Evolutionary conservation across 2,888 invertebrate genomes (phyloP).

Genomic region (Endomychus coccineus): DNA sequence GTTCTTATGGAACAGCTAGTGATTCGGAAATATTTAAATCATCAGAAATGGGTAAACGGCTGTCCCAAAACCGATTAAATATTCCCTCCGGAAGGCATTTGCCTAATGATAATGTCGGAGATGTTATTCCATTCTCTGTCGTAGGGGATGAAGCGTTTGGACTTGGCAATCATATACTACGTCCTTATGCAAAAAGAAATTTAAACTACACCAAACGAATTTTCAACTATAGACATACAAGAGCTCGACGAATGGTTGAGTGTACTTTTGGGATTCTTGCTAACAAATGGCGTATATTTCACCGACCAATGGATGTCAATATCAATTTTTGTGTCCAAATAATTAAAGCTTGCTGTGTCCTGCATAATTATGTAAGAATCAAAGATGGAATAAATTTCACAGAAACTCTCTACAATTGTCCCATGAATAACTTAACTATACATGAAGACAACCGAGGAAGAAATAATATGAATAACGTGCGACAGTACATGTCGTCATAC

Average conservation of each 20-base stretch:
- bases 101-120: slow-evolving; percentile 25
- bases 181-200: slow-evolving; percentile 28
- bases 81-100: slow-evolving; percentile 24
- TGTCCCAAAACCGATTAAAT: slow-evolving; percentile 20
- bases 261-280: slow-evolving; percentile 29
- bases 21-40: slow-evolving; percentile 28
- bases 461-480: slow-evolving; percentile 20
- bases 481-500: slow-evolving; percentile 18
- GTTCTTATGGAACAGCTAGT: slow-evolving; percentile 24
- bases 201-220: slow-evolving; percentile 20
- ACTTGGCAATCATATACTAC: slow-evolving; percentile 26
- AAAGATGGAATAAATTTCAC: slow-evolving; percentile 18
- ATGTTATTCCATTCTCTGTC: slow-evolving; percentile 25
- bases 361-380: slow-evolving; percentile 16
- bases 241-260: slow-evolving; percentile 26
- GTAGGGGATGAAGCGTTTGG: slow-evolving; percentile 33
- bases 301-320: slow-evolving; percentile 14
- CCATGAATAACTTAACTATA: slow-evolving; percentile 16
- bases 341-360: slow-evolving; percentile 17
- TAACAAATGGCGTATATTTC: slow-evolving; percentile 34
- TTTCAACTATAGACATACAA: slow-evolving; percentile 24
- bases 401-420: slow-evolving; percentile 16
- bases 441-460: slow-evolving; percentile 19
- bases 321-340: slow-evolving; percentile 9
- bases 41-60: slow-evolving; percentile 26